Conservation (phyloP, 2,888 invertebrate species). For the Trissoscelio sp. region DNA sequence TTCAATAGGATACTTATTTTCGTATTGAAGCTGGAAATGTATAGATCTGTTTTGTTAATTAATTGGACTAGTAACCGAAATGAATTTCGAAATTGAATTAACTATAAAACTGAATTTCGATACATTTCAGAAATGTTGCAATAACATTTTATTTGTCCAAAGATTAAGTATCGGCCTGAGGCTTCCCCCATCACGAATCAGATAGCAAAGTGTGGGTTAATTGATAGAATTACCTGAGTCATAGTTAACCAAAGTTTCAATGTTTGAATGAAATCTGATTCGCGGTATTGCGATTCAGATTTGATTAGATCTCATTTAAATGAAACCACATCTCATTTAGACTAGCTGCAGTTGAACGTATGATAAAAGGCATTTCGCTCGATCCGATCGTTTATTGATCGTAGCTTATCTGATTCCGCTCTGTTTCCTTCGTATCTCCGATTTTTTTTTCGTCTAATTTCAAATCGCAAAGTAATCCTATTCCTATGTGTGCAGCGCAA, state of each 20-base stretch:
- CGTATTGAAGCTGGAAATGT: no score
- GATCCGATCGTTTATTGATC: slow-evolving; percentile 50
- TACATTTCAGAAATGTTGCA: no score
- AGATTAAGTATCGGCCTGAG: no score
- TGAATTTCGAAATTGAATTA: no score
- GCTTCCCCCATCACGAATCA: slow-evolving; percentile 11
- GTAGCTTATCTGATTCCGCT: slow-evolving; percentile 42
- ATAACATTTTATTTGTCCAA: no score
- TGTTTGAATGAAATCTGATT: slow-evolving; percentile 49
- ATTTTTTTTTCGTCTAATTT: slow-evolving; percentile 10
- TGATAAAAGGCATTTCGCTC: slow-evolving; percentile 44
- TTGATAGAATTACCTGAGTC: slow-evolving; percentile 42
- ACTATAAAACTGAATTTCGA: no score
- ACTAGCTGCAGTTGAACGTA: slow-evolving; percentile 26
- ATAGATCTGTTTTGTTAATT: no score
- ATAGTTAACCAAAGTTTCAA: slow-evolving; percentile 22
- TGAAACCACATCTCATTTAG: slow-evolving; percentile 53
- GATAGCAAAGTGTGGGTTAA: slow-evolving; percentile 13
- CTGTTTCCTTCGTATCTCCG: slow-evolving; percentile 23
- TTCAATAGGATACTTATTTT: no score
- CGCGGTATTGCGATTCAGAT: slow-evolving; percentile 24
- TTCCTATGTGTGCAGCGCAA: background rate
- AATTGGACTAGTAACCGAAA: no score
- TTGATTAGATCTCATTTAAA: slow-evolving; percentile 60
- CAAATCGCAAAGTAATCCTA: background rate